These are phyloP conservation scores for Megalops cyprinoides DNA, from an alignment of 2,797 vertebrate species.

Conservation along the genomic window DNA sequence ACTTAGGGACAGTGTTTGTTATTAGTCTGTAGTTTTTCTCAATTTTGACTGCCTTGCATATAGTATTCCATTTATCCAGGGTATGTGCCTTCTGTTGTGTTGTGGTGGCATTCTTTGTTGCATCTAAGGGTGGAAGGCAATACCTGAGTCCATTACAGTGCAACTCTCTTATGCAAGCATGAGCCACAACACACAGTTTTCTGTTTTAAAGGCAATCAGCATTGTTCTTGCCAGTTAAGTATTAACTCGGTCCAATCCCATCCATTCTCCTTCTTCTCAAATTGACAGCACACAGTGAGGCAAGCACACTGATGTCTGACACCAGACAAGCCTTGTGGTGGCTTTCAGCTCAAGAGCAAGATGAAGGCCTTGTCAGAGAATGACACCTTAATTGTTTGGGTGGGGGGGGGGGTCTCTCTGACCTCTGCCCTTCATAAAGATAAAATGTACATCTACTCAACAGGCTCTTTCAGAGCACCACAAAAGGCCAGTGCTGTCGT, in stretches of 20 bases:
- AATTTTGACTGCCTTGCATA: background rate
- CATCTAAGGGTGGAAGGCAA: no score
- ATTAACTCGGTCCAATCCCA: background rate
- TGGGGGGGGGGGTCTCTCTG: background rate
- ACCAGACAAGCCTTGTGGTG: background rate
- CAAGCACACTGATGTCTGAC: background rate
- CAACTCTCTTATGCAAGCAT: background rate
- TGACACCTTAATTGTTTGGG: background rate
- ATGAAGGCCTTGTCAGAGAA: background rate
- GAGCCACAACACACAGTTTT: background rate
- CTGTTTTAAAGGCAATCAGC: background rate
- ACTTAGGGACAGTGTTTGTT: background rate
- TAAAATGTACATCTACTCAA: background rate
- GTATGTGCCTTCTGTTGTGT: background rate
- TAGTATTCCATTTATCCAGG: background rate
- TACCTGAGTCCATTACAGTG: background rate
- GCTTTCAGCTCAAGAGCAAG: background rate
- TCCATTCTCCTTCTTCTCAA: no score
- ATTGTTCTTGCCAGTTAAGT: background rate
- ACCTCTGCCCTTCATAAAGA: conserved; percentile 4
- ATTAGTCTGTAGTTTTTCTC: background rate
- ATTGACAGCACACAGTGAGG: background rate
- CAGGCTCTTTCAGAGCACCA: background rate
- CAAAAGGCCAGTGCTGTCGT: background rate
- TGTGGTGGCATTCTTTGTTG: no score